Base-by-base conservation (phyloP, 2,888 invertebrate species). In the Idaea aversata region DNA sequence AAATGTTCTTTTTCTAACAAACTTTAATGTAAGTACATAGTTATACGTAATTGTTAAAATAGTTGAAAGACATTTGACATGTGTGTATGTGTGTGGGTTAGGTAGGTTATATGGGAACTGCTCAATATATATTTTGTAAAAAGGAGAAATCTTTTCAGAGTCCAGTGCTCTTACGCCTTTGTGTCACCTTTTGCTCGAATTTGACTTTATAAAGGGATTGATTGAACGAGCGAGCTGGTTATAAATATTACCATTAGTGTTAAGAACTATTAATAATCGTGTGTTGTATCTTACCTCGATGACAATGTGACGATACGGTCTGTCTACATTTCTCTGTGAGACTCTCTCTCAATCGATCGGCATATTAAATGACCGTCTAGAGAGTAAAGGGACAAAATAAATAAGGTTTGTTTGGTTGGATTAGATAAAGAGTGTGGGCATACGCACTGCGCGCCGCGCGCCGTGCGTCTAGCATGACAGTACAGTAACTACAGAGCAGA, bases 291-390 rank as follows among this genome's bases (percentile, higher is more conserved):
- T 93, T 93, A 93, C 93, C 93, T 93, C 90, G 75, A 84, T 84
- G 84, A 81, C 88, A 90, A 85, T 87, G 88, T 88, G 92, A 88
- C 89, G 92, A 87, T 89, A 91, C 90, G 87, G 89, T 92, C 90
- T 88, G 90, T 93, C 93, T 93, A 93, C 91, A 93, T 91, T 89
- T 90, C 90, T 91, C 91, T 93, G 90, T 93, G 93, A 91, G 91
- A 93, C 87, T 88, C 92, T 91, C 92, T 91, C 93, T 93, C 93
- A 88, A 84, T 93, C 91, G 92, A 93, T 92, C 93, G 93, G 93
- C 93, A 93, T 93, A 85, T 93, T 94, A 94, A 94, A 93, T 94
- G 94, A 94, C 94, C 94, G 94, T 95, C 94, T 95, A 94, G 93
- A 94, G 94, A 94, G 93, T 93, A 93, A 93, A 93, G 93, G 93